Conservation (phyloP, 1,140 invertebrate genomes). For the Diplogasteroides magnus region DNA sequence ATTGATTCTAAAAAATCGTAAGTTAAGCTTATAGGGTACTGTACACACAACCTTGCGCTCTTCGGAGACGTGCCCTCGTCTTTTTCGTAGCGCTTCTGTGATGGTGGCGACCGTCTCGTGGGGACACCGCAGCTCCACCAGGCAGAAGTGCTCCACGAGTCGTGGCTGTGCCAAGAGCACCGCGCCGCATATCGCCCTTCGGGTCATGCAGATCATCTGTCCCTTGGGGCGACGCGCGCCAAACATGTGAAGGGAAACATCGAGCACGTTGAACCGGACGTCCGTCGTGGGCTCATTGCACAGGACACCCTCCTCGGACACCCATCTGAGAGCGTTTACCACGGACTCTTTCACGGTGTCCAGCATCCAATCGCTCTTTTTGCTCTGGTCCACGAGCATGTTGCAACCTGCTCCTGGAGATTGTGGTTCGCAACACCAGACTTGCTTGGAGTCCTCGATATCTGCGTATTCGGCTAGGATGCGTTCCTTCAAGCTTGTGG, state of each 20-base stretch:
- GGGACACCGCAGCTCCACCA: constrained; percentile 96
- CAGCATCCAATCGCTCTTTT: constrained; percentile 95
- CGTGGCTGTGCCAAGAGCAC: constrained; percentile 82
- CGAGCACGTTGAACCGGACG: constrained; percentile 95
- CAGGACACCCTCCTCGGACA: constrained; percentile 94
- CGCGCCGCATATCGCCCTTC: constrained; percentile 91
- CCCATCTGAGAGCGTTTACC: constrained; percentile 99
- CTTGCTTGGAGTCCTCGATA: constrained; percentile 93
- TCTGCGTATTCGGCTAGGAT: constrained; percentile 90
- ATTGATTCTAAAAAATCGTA: constrained; percentile 51
- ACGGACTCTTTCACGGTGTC: constrained; percentile 91
- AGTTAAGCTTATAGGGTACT: background rate
- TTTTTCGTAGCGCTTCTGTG: constrained; percentile 81
- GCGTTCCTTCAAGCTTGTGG: too few relatives aligned
- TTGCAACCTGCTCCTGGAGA: constrained; percentile 97
- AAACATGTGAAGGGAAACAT: constrained; percentile 97
- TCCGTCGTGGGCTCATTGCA: constrained; percentile 96
- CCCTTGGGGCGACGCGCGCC: constrained; percentile 99
- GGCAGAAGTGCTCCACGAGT: constrained; percentile 95
- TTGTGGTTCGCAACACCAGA: constrained; percentile 87
- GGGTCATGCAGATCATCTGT: constrained; percentile 98
- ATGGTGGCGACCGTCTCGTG: constrained; percentile 65
- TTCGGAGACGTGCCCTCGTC: constrained; percentile 91
- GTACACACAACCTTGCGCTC: constrained; percentile 62
- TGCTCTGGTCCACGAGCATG: constrained; percentile 91